Evolutionary conservation across 2,888 invertebrate species (phyloP).

Genomic region (Eupeodes luniger): DNA sequence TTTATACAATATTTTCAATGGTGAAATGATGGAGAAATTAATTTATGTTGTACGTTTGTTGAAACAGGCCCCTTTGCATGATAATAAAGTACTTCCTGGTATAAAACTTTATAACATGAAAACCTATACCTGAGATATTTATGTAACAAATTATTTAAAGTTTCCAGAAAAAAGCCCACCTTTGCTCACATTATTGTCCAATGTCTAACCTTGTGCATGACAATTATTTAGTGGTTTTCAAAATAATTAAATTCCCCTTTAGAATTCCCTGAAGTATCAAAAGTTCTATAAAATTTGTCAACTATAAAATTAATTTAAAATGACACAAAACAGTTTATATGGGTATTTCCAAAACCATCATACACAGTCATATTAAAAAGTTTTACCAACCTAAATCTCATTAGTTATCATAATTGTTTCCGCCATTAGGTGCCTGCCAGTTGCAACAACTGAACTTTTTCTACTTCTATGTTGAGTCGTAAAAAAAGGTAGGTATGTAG

Average conservation of each 20-base stretch:
- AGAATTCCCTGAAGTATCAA: background rate
- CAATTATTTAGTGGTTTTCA: too few species aligned
- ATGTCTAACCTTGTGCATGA: too few species aligned
- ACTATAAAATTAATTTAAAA: conserved; percentile 9
- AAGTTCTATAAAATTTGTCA: background rate
- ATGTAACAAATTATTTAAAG: too few species aligned
- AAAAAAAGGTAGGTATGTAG: background rate
- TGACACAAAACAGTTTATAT: background rate
- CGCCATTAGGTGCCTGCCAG: conserved; percentile 18
- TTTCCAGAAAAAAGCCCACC: too few species aligned
- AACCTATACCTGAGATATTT: too few species aligned
- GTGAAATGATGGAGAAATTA: too few species aligned
- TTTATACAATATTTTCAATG: too few species aligned
- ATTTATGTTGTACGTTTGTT: too few species aligned
- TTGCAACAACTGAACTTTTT: conserved; percentile 3
- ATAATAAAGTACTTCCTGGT: too few species aligned
- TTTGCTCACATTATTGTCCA: too few species aligned
- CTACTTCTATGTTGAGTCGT: background rate
- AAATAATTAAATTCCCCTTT: background rate
- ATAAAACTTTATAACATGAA: too few species aligned
- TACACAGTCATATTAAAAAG: background rate
- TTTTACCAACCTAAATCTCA: conserved; percentile 21
- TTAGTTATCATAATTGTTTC: conserved; percentile 45
- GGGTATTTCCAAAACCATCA: background rate
- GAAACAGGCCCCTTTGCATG: too few species aligned